phyloP scores from a whole-genome alignment of 2,797 vertebrate species.

The Xiphorhynchus erythropygius region DNA sequence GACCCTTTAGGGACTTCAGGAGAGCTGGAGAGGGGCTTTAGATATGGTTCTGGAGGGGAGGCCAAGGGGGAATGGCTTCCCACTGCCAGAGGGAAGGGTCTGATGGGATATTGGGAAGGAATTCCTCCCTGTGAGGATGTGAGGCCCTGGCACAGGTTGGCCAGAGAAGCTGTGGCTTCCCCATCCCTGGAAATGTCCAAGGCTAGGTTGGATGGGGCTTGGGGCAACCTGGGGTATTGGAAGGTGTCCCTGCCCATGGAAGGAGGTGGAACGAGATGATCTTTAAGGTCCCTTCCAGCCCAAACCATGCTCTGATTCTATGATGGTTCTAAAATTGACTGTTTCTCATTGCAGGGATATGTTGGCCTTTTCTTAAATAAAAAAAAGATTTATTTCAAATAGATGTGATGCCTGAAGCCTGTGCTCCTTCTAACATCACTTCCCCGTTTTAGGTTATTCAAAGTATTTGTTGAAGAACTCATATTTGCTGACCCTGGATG shows the following conservation, averaged over 20 bases:
- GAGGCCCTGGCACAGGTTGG: fast-evolving
- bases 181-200: background rate
- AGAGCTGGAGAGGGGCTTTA: background rate
- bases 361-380: background rate
- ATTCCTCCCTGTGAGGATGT: fast-evolving
- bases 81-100: background rate
- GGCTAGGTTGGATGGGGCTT: fast-evolving
- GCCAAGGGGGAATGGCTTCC: background rate
- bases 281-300: background rate
- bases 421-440: background rate
- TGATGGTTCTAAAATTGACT: background rate
- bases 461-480: background rate
- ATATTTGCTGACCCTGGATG: fast-evolving
- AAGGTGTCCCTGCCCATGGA: fast-evolving
- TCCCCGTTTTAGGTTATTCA: background rate
- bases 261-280: fast-evolving
- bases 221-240: fast-evolving
- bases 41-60: background rate
- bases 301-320: background rate
- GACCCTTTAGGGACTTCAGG: background rate
- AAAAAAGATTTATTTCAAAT: background rate
- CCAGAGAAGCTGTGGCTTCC: background rate
- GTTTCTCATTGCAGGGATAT: background rate
- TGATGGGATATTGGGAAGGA: background rate
- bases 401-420: background rate